A percentile compares a stretch with the other conserved stretches of the same genome.
Conservation (phyloP, 92 coral and sea anemone species). For the Paragorgia papillata region DNA sequence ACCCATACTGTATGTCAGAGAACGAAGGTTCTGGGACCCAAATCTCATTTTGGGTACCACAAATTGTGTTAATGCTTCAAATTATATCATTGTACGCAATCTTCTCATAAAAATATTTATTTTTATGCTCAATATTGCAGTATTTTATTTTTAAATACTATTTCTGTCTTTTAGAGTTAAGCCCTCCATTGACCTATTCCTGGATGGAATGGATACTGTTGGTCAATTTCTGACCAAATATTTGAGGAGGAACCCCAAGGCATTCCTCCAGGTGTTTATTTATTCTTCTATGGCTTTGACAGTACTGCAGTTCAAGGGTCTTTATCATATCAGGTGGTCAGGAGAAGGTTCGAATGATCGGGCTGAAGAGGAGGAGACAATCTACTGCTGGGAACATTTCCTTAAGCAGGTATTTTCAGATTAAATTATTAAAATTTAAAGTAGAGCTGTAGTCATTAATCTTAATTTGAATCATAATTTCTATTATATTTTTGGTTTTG, state of each 20-base stretch:
- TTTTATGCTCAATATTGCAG: neutral
- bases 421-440: too few species aligned
- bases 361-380: constrained; percentile 59
- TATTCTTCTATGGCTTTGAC: constrained; percentile 44
- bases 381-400: constrained; percentile 55
- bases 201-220: constrained; percentile 53
- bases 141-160: neutral
- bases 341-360: constrained; percentile 63
- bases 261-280: constrained; percentile 42
- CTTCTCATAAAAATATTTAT: too few species aligned
- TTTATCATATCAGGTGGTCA: constrained; percentile 52
- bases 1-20: too few species aligned
- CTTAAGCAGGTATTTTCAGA: constrained; percentile 47
- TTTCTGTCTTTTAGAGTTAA: constrained; percentile 47
- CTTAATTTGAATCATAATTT: too few species aligned
- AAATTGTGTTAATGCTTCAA: too few species aligned
- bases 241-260: constrained; percentile 44
- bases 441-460: too few species aligned
- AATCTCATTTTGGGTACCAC: too few species aligned
- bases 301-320: constrained; percentile 38
- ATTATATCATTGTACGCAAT: too few species aligned
- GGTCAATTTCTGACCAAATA: constrained; percentile 44
- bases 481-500: too few species aligned
- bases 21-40: too few species aligned
- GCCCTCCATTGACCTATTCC: constrained; percentile 51